A percentile compares a stretch with the other conserved stretches of the same genome.
Conservation (phyloP, 2,113 vertebrate species). For the Bolborhynchus lineola region DNA sequence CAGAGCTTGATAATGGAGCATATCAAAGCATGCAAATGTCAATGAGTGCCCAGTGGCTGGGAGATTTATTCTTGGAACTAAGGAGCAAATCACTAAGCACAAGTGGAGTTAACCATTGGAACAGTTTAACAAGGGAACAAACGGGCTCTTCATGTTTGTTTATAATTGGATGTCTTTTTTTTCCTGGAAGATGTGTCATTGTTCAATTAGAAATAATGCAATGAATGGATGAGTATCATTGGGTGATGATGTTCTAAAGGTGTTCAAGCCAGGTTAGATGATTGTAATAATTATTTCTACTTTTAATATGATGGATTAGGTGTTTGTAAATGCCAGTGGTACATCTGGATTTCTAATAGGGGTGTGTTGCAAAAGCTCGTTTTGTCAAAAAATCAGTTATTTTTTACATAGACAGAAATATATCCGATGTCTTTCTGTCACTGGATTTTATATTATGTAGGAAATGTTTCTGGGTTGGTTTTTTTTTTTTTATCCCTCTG, state of each 20-base stretch:
- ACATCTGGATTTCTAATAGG: not conserved
- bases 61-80: not conserved
- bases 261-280: not conserved
- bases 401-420: not conserved
- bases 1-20: not conserved
- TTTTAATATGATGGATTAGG: not conserved
- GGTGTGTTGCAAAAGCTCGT: not conserved
- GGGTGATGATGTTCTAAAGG: not conserved
- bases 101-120: not conserved
- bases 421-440: not conserved
- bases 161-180: not conserved
- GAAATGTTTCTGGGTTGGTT: not conserved
- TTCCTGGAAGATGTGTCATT: not conserved
- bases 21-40: not conserved
- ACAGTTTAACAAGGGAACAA: not conserved
- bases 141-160: not conserved
- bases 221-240: not conserved
- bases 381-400: not conserved
- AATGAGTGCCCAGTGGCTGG: not conserved
- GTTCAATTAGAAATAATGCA: not conserved
- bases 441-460: not conserved
- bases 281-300: not conserved
- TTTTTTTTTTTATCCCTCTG: not conserved
- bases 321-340: not conserved
- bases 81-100: not conserved